Evolutionary conservation across 2,888 invertebrate species (phyloP), one percentile per base, ranked within the genome.

Genomic region (Gonocerus acuteangulatus): DNA sequence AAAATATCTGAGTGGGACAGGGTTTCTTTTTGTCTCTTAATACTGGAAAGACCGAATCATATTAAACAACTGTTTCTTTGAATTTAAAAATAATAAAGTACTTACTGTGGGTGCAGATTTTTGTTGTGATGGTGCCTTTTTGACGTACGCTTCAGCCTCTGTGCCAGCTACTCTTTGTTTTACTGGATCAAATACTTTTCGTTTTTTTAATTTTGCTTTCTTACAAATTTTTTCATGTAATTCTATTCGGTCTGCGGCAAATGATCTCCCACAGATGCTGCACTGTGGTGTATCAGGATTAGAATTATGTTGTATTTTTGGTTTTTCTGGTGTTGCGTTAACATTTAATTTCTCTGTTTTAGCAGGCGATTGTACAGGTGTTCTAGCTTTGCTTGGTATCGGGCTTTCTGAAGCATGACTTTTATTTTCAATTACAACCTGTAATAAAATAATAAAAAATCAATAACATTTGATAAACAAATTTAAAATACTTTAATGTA

Each of bases 121-220:
- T 34, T 61, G 7, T n/a, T 59, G 48, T 2, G 48, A 1, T 9
- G 27, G 13, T 9, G 18, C 57, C 13, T 47, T 64, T 60, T 80
- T 84, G 67, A 73, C 76, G 48, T 83, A 92, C 48, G 82, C 79
- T 71, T 93, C 95, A 32, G 89, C 83, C 70, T 95, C 95, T 0
- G 95, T 95, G 21, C 95, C 95, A 74, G 83, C 78, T 1, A 91
- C 83, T n/a, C 97, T 78, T 74, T 93, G 93, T 71, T 90, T 92
- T 45, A 89, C 82, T 1, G 87, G 87, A 75, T 97, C 96, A 73
- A 94, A 97, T 0, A 86, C 82, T 77, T 93, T 96, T 67, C 95
- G 80, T 72, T 90, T 91, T 74, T 91, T 91, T 62, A 79, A 76
- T 48, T 80, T 77, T 1, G 89, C 81, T 72, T 88, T 90, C 67